phyloP scores from a whole-genome alignment of 2,797 vertebrate genomes.

The Coracias cyanogaster region DNA sequence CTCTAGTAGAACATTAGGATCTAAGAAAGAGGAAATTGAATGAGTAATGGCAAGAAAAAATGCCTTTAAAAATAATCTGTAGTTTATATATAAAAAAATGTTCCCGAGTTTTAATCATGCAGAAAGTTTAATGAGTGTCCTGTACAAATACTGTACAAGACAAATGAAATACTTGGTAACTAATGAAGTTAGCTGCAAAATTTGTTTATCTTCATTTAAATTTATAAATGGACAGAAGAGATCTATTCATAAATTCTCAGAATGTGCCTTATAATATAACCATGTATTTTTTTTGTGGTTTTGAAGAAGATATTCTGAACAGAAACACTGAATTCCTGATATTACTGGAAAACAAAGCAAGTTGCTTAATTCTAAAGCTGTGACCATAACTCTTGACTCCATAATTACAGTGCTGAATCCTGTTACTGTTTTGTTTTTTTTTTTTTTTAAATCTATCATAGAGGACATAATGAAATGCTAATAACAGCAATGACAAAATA shows the following conservation, averaged over 20 bases:
- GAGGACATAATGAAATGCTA: background rate
- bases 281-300: background rate
- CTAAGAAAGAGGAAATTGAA: slow-evolving; percentile 22
- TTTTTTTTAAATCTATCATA: background rate
- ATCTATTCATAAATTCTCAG: background rate
- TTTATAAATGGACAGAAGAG: background rate
- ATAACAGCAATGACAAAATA: background rate
- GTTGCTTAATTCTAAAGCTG: background rate
- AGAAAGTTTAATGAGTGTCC: background rate
- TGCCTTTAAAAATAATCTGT: background rate
- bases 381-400: background rate
- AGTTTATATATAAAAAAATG: background rate
- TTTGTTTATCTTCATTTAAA: slow-evolving; percentile 10
- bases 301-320: background rate
- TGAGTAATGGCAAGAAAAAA: slow-evolving; percentile 24
- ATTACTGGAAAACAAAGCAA: background rate
- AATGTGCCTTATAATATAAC: background rate
- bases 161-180: background rate
- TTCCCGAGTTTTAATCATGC: background rate
- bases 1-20: slow-evolving; percentile 11
- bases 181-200: background rate
- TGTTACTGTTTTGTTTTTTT: background rate
- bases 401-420: background rate
- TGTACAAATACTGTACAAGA: background rate
- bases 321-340: background rate